These are phyloP conservation scores for Triplophysa yarkandensis DNA, from an alignment of 2,797 vertebrate species.

Conservation along the genomic window DNA sequence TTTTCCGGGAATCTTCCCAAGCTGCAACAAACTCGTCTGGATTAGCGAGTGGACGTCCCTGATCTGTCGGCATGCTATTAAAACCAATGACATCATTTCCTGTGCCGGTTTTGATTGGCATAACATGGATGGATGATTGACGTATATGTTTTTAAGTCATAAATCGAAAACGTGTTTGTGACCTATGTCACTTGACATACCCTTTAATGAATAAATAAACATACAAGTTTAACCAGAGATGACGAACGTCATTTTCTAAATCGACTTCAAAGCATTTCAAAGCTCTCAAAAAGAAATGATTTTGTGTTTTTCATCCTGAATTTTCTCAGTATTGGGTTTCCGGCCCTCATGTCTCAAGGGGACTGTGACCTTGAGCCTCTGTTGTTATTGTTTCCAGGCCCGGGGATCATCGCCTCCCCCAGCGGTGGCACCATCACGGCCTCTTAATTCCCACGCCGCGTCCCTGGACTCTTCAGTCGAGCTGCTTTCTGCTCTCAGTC, in stretches of 20 bases:
- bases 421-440: neutral
- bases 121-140: too few species aligned
- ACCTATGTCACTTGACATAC: too few species aligned
- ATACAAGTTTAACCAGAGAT: too few species aligned
- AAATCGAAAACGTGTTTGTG: too few species aligned
- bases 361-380: conserved; percentile 47
- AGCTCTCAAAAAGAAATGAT: neutral
- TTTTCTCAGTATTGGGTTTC: conserved; percentile 24
- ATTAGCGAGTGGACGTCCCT: conserved; percentile 59
- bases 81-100: conserved; percentile 36
- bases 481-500: conserved; percentile 85
- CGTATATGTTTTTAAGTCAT: too few species aligned
- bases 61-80: conserved; percentile 10
- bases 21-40: conserved; percentile 57
- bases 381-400: conserved; percentile 69
- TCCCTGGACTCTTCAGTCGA: conserved; percentile 77
- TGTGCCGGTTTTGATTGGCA: too few species aligned
- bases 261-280: neutral
- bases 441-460: conserved; percentile 57
- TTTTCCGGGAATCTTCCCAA: conserved; percentile 60
- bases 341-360: conserved; percentile 30
- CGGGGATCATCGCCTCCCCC: conserved; percentile 67
- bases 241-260: neutral
- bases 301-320: conserved; percentile 8
- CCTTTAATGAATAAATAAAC: too few species aligned